Evolutionary conservation across 2,888 invertebrate genomes (phyloP).

Genomic region (Parnassius glacialis): DNA sequence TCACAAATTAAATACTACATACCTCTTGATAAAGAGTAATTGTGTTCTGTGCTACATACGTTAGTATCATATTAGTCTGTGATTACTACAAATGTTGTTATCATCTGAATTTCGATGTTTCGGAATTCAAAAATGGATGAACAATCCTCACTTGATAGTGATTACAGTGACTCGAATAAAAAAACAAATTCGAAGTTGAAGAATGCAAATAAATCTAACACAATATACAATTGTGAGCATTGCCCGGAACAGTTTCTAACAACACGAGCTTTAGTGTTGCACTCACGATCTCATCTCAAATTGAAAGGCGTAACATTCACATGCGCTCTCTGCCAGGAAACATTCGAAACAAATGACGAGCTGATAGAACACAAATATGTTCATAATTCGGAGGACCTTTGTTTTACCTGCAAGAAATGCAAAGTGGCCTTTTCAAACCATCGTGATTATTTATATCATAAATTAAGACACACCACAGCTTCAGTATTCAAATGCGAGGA

Average conservation of each 20-base stretch:
- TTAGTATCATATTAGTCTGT: no score
- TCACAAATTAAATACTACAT: no score
- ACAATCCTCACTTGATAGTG: not conserved
- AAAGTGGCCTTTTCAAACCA: slow-evolving; percentile 40
- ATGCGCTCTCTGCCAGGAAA: slow-evolving; percentile 14
- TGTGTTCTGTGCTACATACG: no score
- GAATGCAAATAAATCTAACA: not conserved
- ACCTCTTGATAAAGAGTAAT: no score
- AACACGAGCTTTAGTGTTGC: not conserved
- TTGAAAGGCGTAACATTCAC: not conserved
- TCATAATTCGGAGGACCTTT: slow-evolving; percentile 33
- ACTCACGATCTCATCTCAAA: slow-evolving; percentile 2
- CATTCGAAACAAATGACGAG: slow-evolving; percentile 36
- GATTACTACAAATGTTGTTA: no score
- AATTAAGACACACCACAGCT: slow-evolving; percentile 29
- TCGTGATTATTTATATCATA: slow-evolving; percentile 37
- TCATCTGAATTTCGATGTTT: not conserved
- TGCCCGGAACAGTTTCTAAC: slow-evolving; percentile 5
- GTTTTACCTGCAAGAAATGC: slow-evolving; percentile 36
- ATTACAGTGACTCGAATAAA: not conserved
- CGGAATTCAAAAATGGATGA: not conserved
- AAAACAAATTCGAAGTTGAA: not conserved
- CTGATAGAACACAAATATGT: slow-evolving; percentile 37
- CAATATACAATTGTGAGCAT: slow-evolving; percentile 2
- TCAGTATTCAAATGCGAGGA: slow-evolving; percentile 34